A percentile compares a stretch with the other conserved stretches of the same genome.
phyloP scores from a whole-genome alignment of 1,140 invertebrate species.

The Ephestia elutella region DNA sequence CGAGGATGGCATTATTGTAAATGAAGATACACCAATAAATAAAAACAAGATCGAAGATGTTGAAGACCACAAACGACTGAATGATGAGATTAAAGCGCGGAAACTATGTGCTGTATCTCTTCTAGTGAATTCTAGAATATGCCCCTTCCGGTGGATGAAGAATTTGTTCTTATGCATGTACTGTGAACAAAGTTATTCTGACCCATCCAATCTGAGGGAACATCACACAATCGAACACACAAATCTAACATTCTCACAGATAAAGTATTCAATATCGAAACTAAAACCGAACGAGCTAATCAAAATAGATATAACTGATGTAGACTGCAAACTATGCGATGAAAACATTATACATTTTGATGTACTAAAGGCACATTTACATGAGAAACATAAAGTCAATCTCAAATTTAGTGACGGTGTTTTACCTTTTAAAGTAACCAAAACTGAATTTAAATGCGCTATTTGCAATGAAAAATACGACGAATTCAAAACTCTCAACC shows the following conservation, averaged over 20 bases:
- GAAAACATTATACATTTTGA: slow-evolving; percentile 27
- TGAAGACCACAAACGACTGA: slow-evolving; percentile 31
- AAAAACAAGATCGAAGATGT: slow-evolving; percentile 1
- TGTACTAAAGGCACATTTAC: slow-evolving; percentile 43
- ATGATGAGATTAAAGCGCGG: slow-evolving; percentile 38
- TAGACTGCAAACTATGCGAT: slow-evolving; percentile 48
- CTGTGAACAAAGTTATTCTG: slow-evolving; percentile 46
- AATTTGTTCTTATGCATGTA: slow-evolving; percentile 60
- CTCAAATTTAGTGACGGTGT: slow-evolving; percentile 41
- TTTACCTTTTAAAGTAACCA: slow-evolving; percentile 52
- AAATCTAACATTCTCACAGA: slow-evolving; percentile 21
- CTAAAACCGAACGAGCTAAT: slow-evolving; percentile 54
- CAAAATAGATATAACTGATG: slow-evolving; percentile 55
- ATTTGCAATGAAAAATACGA: slow-evolving; percentile 62
- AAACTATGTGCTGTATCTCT: slow-evolving; percentile 41
- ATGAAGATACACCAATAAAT: slow-evolving; percentile 2
- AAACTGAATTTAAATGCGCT: slow-evolving; percentile 47
- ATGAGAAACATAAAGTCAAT: slow-evolving; percentile 42
- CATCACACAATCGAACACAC: slow-evolving; percentile 43
- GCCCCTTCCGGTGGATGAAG: slow-evolving; percentile 62
- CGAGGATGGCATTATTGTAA: background rate
- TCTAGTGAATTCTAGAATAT: slow-evolving; percentile 50
- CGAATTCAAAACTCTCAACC: slow-evolving; percentile 62
- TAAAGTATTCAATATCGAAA: slow-evolving; percentile 41
- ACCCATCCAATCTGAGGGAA: slow-evolving; percentile 40